These are phyloP conservation scores for Drosophila subpulchrella DNA, from an alignment of 1,140 invertebrate genomes.

Conservation along the genomic window DNA sequence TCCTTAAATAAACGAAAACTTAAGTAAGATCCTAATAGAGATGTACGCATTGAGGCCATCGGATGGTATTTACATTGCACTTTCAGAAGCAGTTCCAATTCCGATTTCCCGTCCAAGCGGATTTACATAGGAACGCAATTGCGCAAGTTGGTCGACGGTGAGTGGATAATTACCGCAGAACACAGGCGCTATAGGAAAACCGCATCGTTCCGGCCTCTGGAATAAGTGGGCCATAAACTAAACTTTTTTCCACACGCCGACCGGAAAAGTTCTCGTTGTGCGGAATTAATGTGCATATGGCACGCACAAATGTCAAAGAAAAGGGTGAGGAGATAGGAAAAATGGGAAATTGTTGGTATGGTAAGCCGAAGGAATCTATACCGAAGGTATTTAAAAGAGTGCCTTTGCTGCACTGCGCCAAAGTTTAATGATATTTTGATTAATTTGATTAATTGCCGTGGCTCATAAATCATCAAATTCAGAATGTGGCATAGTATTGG, in stretches of 20 bases:
- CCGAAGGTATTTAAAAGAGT: slow-evolving; percentile 43
- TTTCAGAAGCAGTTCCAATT: slow-evolving; percentile 27
- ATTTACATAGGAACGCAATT: slow-evolving; percentile 62
- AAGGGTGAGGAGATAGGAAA: slow-evolving; percentile 12
- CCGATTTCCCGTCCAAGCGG: slow-evolving; percentile 5
- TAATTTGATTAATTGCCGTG: slow-evolving; percentile 78
- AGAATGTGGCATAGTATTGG: slow-evolving; percentile 69
- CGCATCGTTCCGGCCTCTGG: slow-evolving; percentile 54
- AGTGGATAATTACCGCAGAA: slow-evolving; percentile 73
- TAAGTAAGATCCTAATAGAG: too few relatives aligned
- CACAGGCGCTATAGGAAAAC: slow-evolving; percentile 46
- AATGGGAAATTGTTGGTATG: slow-evolving; percentile 1
- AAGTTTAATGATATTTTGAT: slow-evolving; percentile 78
- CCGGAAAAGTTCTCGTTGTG: slow-evolving; percentile 55
- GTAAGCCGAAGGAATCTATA: slow-evolving; percentile 15
- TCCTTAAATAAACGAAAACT: too few relatives aligned
- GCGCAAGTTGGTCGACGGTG: slow-evolving; percentile 48
- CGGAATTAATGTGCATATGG: slow-evolving; percentile 75
- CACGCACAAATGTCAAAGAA: slow-evolving; percentile 64
- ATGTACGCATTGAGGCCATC: slow-evolving; percentile 7
- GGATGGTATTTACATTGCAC: slow-evolving; percentile 14
- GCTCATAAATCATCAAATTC: slow-evolving; percentile 77
- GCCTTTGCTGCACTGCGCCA: slow-evolving; percentile 76
- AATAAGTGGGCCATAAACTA: slow-evolving; percentile 73
- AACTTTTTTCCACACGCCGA: slow-evolving; percentile 59